These are phyloP conservation scores for Eufriesea mexicana DNA, from an alignment of 1,140 invertebrate genomes.

Conservation along the genomic window DNA sequence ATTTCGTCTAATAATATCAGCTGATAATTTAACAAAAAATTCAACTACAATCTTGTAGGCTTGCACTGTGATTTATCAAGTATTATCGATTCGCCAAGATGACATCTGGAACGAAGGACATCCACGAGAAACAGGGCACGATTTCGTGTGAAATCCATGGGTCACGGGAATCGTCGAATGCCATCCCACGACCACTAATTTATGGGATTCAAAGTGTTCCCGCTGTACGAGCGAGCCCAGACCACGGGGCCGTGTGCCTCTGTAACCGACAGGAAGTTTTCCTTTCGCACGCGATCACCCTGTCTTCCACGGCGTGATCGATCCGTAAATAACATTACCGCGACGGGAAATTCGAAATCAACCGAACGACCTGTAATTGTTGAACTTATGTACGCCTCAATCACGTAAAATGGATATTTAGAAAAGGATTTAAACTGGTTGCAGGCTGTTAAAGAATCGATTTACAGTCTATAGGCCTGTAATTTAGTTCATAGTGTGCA, in stretches of 20 bases:
- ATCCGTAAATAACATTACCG: neutral
- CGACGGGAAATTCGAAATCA: constrained; percentile 5
- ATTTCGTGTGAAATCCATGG: constrained; percentile 16
- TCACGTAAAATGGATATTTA: neutral
- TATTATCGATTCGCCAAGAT: neutral
- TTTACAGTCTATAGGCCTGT: neutral
- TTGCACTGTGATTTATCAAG: neutral
- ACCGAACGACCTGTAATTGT: constrained; percentile 1
- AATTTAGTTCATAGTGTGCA: neutral
- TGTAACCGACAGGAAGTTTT: constrained; percentile 50
- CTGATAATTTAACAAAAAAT: neutral
- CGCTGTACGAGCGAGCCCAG: neutral
- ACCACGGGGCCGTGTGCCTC: too few relatives aligned
- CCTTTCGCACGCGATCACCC: constrained; percentile 58
- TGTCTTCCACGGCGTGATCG: neutral
- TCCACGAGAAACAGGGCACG: neutral
- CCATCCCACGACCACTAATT: constrained; percentile 41
- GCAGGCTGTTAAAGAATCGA: neutral
- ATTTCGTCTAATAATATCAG: neutral
- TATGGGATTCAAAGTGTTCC: constrained; percentile 41
- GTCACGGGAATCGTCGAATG: constrained; percentile 36
- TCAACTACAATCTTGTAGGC: neutral
- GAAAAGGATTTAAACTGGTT: neutral
- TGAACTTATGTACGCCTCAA: neutral
- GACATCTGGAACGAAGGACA: neutral